Evolutionary conservation across 2,888 invertebrate genomes (phyloP), one percentile per base, ranked within the genome.

Genomic region (Slavum lentiscoides): DNA sequence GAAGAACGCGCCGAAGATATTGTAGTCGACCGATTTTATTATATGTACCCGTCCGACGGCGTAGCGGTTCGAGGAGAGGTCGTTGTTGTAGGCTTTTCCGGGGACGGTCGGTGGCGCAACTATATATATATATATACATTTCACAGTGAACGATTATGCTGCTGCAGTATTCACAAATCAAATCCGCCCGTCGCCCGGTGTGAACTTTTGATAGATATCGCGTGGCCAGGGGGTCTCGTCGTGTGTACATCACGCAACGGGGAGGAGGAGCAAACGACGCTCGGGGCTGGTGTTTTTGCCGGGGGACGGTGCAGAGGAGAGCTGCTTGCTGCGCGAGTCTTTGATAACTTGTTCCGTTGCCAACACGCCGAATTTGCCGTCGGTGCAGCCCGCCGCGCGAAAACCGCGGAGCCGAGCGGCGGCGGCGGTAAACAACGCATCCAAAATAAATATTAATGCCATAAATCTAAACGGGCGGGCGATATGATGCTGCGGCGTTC

Each of bases 161-260:
- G 30, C 8, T 43, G 49, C 49, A 15, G 15, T 67, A 58, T 67
- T 67, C 76, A 76, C 76, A 76, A 77, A 77, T 77, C 77, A 70
- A 70, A 77, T 77, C 69, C 62, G 53, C 55, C 23, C 19, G 43
- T 19, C 49, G n/a, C 69, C 59, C 59, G 69, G 59, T 61, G 55
- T 70, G 80, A 72, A 80, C 80, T 80, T 80, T 72, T 80, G 80
- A 80, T 80, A 66, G 80, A 80, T 80, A 80, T 72, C 80, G 70
- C 80, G 64, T 39, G 77, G 70, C 70, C 55, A 43, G 67, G 4
- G 30, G 30, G 30, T 2, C 2, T 30, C 30, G 30, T 30, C 58
- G 49, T 13, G 74, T n/a, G 23, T 67, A 23, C 43, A 59, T n/a
- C 23, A 21, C 19, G 4, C 30, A 30, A 30, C 43, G 43, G 43